Base-by-base conservation (phyloP, 2,113 vertebrate genomes). In the Sclerurus mexicanus region DNA sequence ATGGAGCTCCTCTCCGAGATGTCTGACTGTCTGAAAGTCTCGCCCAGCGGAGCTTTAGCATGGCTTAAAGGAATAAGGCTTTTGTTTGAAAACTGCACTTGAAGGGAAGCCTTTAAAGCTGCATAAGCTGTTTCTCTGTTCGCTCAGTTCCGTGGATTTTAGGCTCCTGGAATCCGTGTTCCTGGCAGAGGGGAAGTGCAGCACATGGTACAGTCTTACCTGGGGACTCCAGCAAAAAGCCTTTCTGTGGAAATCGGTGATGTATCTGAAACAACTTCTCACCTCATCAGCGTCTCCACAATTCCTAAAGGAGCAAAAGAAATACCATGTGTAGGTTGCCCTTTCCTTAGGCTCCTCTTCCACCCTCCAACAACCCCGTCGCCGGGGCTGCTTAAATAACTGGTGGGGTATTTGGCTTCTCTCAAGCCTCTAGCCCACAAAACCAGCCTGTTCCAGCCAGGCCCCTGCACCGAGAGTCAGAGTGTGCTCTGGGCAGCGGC, bases 1-100 rank as follows among this genome's bases (percentile, higher is more conserved):
- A 86, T 64, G 58, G 86, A 77, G 47, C 94, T 87, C 82, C 81
- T 87, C 33, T 5, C 20, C n/a, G 42, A 4, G 28, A 87, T 92
- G 84, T 91, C 93, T 88, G 74, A 31, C 52, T 76, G 82, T 28
- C 93, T 90, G 79, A 47, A 40, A 60, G 62, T 84, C 92, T 92
- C 25, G 7, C 83, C 89, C 84, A 40, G 71, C 13, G 35, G 76
- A 91, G 79, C 87, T 79, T 92, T 92, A 68, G 44, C 28, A 3
- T 3, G 7, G 75, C 75, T 90, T 71, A 95, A 62, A 84, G 90
- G 78, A 87, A 31, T 92, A 75, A 93, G n/a, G 66, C 60, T 84
- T 87, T 97, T 94, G 92, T 84, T 95, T 91, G 66, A 52, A 68
- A 66, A 44, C 52, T 44, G 35, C 7, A 8, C 35, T 87, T 15